Evolutionary conservation across 1,140 invertebrate genomes (phyloP).

Genomic region (Chrysopa pallens): DNA sequence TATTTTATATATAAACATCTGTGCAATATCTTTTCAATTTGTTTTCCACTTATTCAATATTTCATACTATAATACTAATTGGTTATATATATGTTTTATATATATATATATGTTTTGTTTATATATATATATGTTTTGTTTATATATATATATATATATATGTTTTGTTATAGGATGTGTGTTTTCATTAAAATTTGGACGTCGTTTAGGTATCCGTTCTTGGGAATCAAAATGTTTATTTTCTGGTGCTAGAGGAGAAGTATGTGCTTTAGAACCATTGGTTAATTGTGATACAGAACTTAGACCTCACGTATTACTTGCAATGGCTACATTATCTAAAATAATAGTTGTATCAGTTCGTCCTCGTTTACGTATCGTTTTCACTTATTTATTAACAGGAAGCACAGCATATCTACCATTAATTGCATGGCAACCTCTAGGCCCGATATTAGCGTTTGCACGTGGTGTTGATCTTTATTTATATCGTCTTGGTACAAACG

Average conservation of each 20-base stretch:
- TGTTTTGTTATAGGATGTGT: constrained; percentile 60
- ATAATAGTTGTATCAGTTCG: constrained; percentile 73
- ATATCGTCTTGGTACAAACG: constrained; percentile 47
- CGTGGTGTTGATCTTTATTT: constrained; percentile 64
- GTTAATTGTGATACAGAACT: constrained; percentile 52
- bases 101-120: no score
- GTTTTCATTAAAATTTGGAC: constrained; percentile 82
- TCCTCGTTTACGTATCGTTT: constrained; percentile 46
- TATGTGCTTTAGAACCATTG: constrained; percentile 74
- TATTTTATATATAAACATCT: no score
- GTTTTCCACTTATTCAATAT: no score
- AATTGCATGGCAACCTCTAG: constrained; percentile 81
- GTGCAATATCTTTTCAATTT: no score
- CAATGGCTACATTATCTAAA: constrained; percentile 85
- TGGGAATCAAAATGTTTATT: constrained; percentile 81
- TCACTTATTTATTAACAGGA: constrained; percentile 40
- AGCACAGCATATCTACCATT: constrained; percentile 60
- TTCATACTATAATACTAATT: no score
- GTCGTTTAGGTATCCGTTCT: constrained; percentile 72
- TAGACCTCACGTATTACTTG: constrained; percentile 60
- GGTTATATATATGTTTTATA: no score
- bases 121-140: no score
- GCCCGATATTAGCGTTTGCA: constrained; percentile 74
- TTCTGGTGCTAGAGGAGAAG: constrained; percentile 87
- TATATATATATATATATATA: no score